Percentiles rank a stretch among this genome's conserved stretches.
Conservation (phyloP, 2,797 vertebrate genomes). For the Odontamblyopus lacepedii region DNA sequence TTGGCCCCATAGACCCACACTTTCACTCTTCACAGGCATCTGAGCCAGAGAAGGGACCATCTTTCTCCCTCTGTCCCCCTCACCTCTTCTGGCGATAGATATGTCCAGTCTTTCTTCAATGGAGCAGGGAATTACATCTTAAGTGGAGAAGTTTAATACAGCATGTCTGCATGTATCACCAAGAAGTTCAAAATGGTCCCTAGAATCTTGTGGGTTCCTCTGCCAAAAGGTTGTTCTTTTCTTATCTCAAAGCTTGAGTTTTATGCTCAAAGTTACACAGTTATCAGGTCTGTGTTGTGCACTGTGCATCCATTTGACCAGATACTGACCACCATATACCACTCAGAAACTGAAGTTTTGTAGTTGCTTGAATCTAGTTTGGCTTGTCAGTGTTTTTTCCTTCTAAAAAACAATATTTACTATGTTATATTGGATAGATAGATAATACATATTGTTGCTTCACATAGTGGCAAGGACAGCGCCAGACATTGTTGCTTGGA, state of each 20-base stretch:
- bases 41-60: constrained; percentile 48
- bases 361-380: background rate
- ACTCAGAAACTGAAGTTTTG: background rate
- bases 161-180: constrained; percentile 52
- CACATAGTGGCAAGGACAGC: background rate
- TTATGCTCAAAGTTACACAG: background rate
- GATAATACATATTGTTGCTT: no score
- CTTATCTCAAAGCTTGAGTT: constrained; percentile 23
- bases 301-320: background rate
- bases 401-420: background rate
- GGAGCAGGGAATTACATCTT: constrained; percentile 76
- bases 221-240: constrained; percentile 32
- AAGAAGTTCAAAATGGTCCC: constrained; percentile 48
- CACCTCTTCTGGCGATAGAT: constrained; percentile 66
- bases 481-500: no score
- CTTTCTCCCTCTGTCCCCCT: constrained; percentile 46
- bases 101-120: constrained; percentile 73
- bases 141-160: constrained; percentile 57
- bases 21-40: constrained; percentile 58
- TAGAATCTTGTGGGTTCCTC: constrained; percentile 37
- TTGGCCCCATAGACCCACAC: constrained; percentile 48
- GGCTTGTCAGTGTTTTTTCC: background rate
- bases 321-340: background rate
- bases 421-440: no score
- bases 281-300: background rate